Evolutionary conservation across 2,113 vertebrate genomes (phyloP).

Genomic region (Cavia porcellus): DNA sequence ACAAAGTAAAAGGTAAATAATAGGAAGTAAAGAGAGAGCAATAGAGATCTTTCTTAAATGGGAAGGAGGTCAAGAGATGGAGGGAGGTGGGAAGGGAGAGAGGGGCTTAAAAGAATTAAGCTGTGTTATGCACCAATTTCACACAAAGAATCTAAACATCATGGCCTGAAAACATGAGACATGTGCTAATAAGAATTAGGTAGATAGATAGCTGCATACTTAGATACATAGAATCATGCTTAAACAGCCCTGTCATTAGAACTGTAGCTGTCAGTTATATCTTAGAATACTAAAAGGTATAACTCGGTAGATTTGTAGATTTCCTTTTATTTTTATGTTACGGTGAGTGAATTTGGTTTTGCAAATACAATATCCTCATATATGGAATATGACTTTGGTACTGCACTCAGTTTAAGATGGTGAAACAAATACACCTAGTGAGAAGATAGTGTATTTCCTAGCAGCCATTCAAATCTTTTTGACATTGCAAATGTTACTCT

Average conservation of each 20-base stretch:
- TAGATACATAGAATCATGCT: not conserved
- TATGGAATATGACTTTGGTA: not conserved
- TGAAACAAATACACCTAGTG: not conserved
- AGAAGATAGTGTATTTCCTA: not conserved
- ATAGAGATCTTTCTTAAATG: not conserved
- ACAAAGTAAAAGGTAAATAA: not conserved
- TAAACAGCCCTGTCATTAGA: not conserved
- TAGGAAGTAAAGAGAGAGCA: not conserved
- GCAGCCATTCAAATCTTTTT: constrained; percentile 19
- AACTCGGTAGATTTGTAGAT: not conserved
- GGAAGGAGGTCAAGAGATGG: not conserved
- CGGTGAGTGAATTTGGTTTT: not conserved
- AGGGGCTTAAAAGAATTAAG: not conserved
- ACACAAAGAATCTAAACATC: not conserved
- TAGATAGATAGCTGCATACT: not conserved
- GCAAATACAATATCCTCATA: not conserved
- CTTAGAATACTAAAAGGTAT: not conserved
- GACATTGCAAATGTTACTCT: not conserved
- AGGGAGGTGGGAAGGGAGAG: not conserved
- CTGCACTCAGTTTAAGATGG: not conserved
- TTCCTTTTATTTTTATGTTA: not conserved
- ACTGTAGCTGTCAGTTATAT: not conserved
- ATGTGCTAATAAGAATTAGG: not conserved
- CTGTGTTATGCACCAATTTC: not conserved
- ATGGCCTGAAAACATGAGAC: not conserved